phyloP scores from a whole-genome alignment of 2,888 invertebrate genomes.

The Serrognathus titanus region DNA sequence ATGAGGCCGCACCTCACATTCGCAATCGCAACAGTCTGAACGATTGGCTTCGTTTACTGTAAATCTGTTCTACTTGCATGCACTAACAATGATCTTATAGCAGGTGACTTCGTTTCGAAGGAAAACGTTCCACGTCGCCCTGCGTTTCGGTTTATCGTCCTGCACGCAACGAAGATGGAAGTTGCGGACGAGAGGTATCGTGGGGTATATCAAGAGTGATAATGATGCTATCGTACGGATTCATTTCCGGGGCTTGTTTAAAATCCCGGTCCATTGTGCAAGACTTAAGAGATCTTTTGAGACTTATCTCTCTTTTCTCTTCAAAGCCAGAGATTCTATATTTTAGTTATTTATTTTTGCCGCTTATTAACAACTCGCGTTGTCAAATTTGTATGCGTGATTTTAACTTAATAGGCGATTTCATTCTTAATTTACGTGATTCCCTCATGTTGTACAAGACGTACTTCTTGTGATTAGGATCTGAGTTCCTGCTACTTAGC shows the following conservation, averaged over 20 bases:
- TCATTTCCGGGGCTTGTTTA: constrained; percentile 46
- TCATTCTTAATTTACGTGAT: not conserved
- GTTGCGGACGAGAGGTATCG: constrained; percentile 16
- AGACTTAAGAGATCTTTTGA: constrained; percentile 20
- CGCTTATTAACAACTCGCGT: not conserved
- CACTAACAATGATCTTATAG: constrained; percentile 28
- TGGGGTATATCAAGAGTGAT: constrained; percentile 34
- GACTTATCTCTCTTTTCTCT: constrained; percentile 2
- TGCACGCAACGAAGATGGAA: not conserved
- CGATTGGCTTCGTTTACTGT: constrained; percentile 38
- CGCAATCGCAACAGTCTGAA: constrained; percentile 18
- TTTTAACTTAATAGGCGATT: no score
- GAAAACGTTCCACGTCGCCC: constrained; percentile 1
- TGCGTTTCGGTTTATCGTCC: not conserved
- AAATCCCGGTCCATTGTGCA: constrained; percentile 42
- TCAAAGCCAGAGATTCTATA: constrained; percentile 6
- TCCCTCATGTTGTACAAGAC: not conserved
- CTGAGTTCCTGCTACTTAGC: constrained; percentile 28
- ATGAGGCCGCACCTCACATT: constrained; percentile 26
- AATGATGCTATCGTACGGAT: constrained; percentile 45
- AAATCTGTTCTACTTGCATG: constrained; percentile 26
- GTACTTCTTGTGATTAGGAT: constrained; percentile 13
- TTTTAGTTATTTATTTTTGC: not conserved
- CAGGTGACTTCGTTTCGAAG: constrained; percentile 22
- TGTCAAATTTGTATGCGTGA: no score